A percentile compares a stretch with the other conserved stretches of the same genome.
Conservation (phyloP, 2,888 invertebrate species). For the Drosophila atripex region DNA sequence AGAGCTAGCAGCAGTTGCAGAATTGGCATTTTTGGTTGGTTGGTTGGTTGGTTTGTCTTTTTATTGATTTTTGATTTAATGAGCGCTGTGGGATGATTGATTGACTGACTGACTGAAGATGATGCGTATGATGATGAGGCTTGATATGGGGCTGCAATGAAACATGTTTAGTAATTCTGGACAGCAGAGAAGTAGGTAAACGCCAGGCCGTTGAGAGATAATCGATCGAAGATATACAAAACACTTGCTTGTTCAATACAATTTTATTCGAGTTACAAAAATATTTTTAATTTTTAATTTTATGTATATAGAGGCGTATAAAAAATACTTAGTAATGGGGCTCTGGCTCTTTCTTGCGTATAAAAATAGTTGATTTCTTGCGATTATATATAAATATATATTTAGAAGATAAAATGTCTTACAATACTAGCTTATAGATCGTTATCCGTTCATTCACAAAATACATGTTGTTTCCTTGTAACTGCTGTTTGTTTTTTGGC, state of each 20-base stretch:
- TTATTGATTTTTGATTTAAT: constrained; percentile 48
- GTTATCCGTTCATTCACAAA: constrained; percentile 34
- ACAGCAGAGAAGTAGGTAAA: constrained; percentile 20
- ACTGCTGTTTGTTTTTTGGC: constrained; percentile 22
- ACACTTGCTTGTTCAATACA: constrained; percentile 64
- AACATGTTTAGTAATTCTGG: constrained; percentile 65
- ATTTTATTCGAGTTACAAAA: constrained; percentile 78
- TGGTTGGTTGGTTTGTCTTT: constrained; percentile 44
- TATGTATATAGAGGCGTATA: constrained; percentile 68
- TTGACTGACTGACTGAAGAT: constrained; percentile 52
- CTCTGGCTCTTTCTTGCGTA: constrained; percentile 24
- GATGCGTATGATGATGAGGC: constrained; percentile 41
- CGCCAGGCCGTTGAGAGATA: neutral
- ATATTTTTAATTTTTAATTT: constrained; percentile 54
- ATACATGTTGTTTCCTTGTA: constrained; percentile 45
- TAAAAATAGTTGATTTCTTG: constrained; percentile 40
- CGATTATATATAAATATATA: constrained; percentile 34
- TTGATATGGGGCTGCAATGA: constrained; percentile 64
- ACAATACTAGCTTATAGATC: constrained; percentile 49
- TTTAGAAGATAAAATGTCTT: constrained; percentile 45
- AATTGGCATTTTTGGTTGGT: constrained; percentile 47
- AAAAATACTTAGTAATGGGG: constrained; percentile 60
- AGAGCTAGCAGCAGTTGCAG: constrained; percentile 52
- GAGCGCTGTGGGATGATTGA: constrained; percentile 63
- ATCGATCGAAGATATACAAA: constrained; percentile 23